Percentiles rank a stretch among this genome's conserved stretches.
These are phyloP conservation scores for Heliconius erato DNA, from an alignment of 2,888 invertebrate genomes.

Conservation along the genomic window DNA sequence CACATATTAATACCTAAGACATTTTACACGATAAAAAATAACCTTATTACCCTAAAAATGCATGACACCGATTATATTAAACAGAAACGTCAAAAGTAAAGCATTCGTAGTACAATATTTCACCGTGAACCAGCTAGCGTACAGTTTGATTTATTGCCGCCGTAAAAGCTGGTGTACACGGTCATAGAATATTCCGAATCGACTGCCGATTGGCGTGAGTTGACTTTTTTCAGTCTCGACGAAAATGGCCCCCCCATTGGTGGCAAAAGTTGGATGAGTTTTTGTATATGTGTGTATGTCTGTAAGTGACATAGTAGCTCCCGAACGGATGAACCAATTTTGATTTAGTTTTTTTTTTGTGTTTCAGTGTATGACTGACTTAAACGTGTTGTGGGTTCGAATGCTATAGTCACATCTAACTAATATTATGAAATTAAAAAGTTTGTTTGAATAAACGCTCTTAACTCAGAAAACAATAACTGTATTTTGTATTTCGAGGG, in stretches of 20 bases:
- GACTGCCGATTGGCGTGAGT: not conserved
- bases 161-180: constrained; percentile 42
- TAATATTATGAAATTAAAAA: not conserved
- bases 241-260: too few relatives aligned
- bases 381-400: not conserved
- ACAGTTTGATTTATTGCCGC: constrained; percentile 46
- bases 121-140: constrained; percentile 40
- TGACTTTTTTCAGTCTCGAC: too few relatives aligned
- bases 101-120: constrained; percentile 48
- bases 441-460: not conserved
- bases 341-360: too few relatives aligned
- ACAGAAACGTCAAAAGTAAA: constrained; percentile 47
- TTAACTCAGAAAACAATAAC: not conserved
- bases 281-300: too few relatives aligned
- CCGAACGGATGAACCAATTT: too few relatives aligned
- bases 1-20: too few relatives aligned
- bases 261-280: too few relatives aligned
- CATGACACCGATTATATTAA: constrained; percentile 32
- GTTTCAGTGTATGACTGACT: not conserved
- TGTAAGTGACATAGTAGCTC: too few relatives aligned
- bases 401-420: not conserved
- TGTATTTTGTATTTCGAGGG: too few relatives aligned
- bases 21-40: too few relatives aligned
- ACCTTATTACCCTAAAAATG: not conserved
- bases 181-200: constrained; percentile 21